Evolutionary conservation across 2,113 vertebrate species (phyloP).

Genomic region (Gallinago paraguaiae): DNA sequence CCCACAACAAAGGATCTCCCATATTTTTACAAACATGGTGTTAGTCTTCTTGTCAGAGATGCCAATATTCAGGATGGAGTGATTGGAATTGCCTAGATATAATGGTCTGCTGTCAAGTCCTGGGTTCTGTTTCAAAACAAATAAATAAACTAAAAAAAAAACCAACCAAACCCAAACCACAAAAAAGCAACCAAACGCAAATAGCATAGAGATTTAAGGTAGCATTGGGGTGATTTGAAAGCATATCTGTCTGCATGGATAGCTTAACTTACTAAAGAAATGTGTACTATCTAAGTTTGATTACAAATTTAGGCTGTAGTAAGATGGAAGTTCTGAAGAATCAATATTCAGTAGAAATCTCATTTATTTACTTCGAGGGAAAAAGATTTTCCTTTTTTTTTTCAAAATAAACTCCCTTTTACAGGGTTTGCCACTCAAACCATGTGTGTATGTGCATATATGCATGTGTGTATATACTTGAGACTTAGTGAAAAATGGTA

Average conservation of each 20-base stretch:
- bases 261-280: neutral
- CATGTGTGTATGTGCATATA: neutral
- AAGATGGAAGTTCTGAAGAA: neutral
- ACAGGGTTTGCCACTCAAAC: neutral
- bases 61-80: neutral
- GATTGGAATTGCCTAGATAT: neutral
- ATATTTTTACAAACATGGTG: neutral
- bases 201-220: neutral
- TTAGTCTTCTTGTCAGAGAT: neutral
- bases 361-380: neutral
- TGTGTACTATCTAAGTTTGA: neutral
- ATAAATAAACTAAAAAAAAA: too few relatives aligned
- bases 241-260: neutral
- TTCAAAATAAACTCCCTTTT: neutral
- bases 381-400: neutral
- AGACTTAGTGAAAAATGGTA: neutral
- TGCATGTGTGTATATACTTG: too few relatives aligned
- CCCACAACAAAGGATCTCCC: neutral
- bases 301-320: neutral
- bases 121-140: neutral
- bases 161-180: neutral
- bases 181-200: neutral
- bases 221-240: neutral
- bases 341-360: neutral
- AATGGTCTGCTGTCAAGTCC: neutral